Evolutionary conservation across 2,797 vertebrate species (phyloP), one percentile per base, ranked within the genome.

Genomic region (Typhlichthys subterraneus): DNA sequence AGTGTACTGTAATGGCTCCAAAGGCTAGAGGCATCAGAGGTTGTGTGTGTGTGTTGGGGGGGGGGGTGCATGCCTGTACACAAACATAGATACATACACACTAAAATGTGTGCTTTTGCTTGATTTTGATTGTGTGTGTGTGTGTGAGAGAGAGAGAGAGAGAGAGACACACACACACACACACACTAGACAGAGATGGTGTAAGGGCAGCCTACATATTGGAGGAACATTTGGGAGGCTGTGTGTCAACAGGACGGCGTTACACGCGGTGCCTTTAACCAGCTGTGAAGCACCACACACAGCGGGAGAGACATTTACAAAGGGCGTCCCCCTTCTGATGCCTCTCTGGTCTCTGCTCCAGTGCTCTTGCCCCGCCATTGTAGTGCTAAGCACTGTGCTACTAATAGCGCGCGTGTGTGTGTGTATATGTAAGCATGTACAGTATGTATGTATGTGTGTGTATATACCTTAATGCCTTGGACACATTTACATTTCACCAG

Each of bases 281-380:
- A 92, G 91, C 91, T 92, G 90, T 91, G 90, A 91, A 92, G 88
- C 88, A 80, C 80, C 23, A 80, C 86, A 81, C 90, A 84, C 90
- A 90, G 91, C 87, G 85, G 90, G 91, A 87, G 89, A 91, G 75
- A 83, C 87, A 90, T 92, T 86, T 91, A 91, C 90, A 90, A 92
- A 92, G 88, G 87, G 89, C 89, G 88, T 89, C 84, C 91, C 84
- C 84, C 88, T 93, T 29, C 85, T 92, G 89, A 93, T 91, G 81
- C 88, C 61, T 78, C 80, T 86, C 81, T 91, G 89, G 91, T 92
- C 91, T 88, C 76, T 91, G 83, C 86, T 89, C 84, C 75, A 72
- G 77, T 82, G 87, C 89, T 88, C 85, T 88, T 78, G 57, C 80
- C 82, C 64, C 81, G 84, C 83, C 72, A 91, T 88, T 91, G 90